A percentile compares a stretch with the other conserved stretches of the same genome.
Conservation (phyloP, 2,113 vertebrate genomes). For the Pycnonotus jocosus region DNA sequence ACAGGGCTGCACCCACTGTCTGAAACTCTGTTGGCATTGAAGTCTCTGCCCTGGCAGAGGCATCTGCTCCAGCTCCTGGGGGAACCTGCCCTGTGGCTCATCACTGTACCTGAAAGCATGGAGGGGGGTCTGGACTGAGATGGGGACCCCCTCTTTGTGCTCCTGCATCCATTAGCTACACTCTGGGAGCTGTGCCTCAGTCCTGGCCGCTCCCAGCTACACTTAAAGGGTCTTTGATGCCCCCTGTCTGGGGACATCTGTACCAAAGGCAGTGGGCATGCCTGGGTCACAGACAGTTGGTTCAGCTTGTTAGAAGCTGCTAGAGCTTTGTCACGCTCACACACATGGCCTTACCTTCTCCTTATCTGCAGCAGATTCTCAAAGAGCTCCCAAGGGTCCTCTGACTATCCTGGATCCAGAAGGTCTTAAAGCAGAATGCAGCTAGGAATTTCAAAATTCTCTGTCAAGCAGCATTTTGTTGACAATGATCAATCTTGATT, state of each 20-base stretch:
- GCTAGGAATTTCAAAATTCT: background rate
- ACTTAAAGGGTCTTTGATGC: background rate
- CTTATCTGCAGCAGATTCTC: background rate
- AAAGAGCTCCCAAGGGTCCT: background rate
- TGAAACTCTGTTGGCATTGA: background rate
- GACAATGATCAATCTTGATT: background rate
- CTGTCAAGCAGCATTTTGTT: background rate
- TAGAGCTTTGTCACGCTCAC: background rate
- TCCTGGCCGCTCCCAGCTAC: background rate
- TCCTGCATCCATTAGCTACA: background rate
- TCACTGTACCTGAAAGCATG: background rate
- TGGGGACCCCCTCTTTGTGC: background rate
- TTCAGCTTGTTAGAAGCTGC: background rate
- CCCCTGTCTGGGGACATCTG: background rate
- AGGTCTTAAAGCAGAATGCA: background rate
- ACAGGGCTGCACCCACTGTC: background rate
- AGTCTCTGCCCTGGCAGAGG: background rate
- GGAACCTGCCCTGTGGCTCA: background rate
- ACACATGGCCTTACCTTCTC: background rate
- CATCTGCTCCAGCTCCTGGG: background rate
- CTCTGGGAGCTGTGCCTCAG: background rate
- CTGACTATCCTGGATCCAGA: background rate
- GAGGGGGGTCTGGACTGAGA: background rate
- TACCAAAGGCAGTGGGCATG: background rate
- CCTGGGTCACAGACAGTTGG: background rate